Evolutionary conservation across 1,140 invertebrate genomes (phyloP).

Genomic region (Drosophila nikananu): DNA sequence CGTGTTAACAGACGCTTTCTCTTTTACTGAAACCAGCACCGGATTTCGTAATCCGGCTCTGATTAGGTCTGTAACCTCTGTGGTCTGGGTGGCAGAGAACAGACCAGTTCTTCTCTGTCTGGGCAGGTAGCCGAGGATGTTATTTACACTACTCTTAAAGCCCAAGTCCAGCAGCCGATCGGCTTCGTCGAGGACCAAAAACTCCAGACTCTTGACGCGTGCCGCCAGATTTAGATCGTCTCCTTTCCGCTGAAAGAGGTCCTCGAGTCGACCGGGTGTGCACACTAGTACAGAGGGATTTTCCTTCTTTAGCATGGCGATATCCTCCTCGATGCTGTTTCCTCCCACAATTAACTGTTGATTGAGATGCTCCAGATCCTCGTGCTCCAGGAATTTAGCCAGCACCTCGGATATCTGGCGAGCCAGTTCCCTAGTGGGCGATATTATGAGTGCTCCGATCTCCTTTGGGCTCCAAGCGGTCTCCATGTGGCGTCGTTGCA

Average conservation of each 20-base stretch:
- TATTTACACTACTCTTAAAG: conserved; percentile 95
- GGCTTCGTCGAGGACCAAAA: conserved; percentile 98
- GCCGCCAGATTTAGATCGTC: conserved; percentile 88
- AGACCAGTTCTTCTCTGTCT: conserved; percentile 97
- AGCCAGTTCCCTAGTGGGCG: conserved; percentile 97
- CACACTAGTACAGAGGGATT: conserved; percentile 95
- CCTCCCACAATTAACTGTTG: conserved; percentile 93
- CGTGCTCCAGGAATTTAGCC: conserved; percentile 85
- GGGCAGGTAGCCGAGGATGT: conserved; percentile 96
- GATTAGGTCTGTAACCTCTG: conserved; percentile 96
- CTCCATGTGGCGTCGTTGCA: conserved; percentile 89
- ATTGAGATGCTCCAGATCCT: conserved; percentile 84
- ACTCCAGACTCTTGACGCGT: conserved; percentile 92
- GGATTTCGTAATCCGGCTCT: conserved; percentile 98
- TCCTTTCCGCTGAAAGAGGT: conserved; percentile 90
- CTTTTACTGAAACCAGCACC: conserved; percentile 95
- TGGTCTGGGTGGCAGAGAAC: conserved; percentile 99
- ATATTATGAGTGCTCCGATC: conserved; percentile 95
- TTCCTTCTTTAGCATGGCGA: conserved; percentile 88
- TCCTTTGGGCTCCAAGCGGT: conserved; percentile 90
- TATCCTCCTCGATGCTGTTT: conserved; percentile 90
- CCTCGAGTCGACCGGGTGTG: conserved; percentile 96
- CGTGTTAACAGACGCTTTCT: conserved; percentile 92
- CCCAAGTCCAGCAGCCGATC: conserved; percentile 97
- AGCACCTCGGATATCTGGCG: conserved; percentile 94